Evolutionary conservation across 2,113 vertebrate genomes (phyloP).

Genomic region (Coturnix japonica): DNA sequence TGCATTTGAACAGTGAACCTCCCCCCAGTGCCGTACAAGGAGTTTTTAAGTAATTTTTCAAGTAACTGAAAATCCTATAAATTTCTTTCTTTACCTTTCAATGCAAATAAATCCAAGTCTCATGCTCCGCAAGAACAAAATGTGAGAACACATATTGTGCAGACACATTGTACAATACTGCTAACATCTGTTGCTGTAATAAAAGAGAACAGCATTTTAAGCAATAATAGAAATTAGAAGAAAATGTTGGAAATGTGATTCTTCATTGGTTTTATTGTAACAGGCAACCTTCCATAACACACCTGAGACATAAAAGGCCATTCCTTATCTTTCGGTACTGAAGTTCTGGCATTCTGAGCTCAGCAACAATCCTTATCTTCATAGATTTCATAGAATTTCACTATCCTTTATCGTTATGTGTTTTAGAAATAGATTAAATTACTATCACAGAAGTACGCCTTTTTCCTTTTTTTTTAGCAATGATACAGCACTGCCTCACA

Average conservation of each 20-base stretch:
- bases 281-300: background rate
- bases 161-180: conserved; percentile 34
- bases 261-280: background rate
- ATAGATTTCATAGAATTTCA: background rate
- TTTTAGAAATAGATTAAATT: background rate
- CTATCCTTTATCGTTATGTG: background rate
- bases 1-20: background rate
- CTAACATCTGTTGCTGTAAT: conserved; percentile 47
- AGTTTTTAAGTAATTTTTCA: background rate
- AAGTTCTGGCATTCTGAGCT: background rate
- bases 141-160: conserved; percentile 38
- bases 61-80: background rate
- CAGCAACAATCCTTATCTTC: background rate
- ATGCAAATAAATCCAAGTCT: conserved; percentile 4
- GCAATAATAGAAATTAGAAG: conserved; percentile 1
- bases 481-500: background rate
- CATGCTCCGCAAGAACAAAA: conserved; percentile 35
- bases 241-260: background rate
- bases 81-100: conserved; percentile 16
- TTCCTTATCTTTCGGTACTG: background rate
- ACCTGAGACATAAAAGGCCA: background rate
- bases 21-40: background rate
- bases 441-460: background rate
- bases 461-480: background rate
- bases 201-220: background rate